phyloP scores from a whole-genome alignment of 2,888 invertebrate genomes.

The Heteromyza rotundicornis region DNA sequence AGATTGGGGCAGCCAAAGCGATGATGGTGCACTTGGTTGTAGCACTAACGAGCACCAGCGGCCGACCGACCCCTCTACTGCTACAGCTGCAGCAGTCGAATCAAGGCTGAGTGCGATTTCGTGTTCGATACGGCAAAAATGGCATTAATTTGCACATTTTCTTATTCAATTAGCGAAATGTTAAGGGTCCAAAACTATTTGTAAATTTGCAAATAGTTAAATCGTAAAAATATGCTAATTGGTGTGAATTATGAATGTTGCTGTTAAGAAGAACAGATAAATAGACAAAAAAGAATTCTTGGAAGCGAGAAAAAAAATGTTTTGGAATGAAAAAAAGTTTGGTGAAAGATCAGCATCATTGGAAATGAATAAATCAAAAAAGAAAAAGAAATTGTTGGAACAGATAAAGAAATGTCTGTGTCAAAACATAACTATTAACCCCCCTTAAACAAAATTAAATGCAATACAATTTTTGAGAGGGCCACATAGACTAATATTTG shows the following conservation, averaged over 20 bases:
- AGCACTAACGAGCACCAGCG: conserved; percentile 6
- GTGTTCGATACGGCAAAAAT: conserved; percentile 3
- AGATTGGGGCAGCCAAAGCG: not conserved
- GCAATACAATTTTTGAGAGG: too few relatives aligned
- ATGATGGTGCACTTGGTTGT: not conserved
- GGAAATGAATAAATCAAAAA: too few relatives aligned
- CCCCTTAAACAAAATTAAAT: too few relatives aligned
- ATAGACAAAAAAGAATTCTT: too few relatives aligned
- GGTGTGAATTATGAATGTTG: not conserved
- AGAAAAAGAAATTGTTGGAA: too few relatives aligned
- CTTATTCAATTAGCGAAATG: conserved; percentile 4
- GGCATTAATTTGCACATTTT: conserved; percentile 19
- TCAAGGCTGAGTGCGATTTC: conserved; percentile 12
- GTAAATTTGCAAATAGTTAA: not conserved
- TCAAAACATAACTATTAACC: too few relatives aligned
- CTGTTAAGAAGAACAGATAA: too few relatives aligned
- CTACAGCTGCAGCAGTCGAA: not conserved
- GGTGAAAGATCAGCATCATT: too few relatives aligned
- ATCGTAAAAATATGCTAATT: conserved; percentile 4
- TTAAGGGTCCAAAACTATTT: not conserved
- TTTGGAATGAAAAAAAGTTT: too few relatives aligned
- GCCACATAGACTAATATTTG: too few relatives aligned
- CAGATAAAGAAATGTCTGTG: too few relatives aligned
- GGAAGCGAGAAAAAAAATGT: too few relatives aligned
- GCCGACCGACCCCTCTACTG: conserved; percentile 27